Evolutionary conservation across 2,797 vertebrate species (phyloP).

Genomic region (Zenarchopterus dispar): DNA sequence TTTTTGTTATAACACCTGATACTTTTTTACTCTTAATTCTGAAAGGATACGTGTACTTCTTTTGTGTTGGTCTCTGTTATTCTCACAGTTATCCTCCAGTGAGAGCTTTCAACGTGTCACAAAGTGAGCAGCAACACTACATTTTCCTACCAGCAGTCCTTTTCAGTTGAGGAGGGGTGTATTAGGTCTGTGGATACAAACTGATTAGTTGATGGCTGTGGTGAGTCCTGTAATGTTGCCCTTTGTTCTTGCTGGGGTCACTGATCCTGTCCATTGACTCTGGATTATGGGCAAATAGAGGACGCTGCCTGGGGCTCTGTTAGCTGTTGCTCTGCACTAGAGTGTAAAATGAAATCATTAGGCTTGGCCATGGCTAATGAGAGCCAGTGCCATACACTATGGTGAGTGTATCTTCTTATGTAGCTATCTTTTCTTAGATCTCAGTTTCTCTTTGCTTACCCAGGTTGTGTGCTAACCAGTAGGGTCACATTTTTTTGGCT

Average conservation of each 20-base stretch:
- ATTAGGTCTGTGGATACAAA: slow-evolving; percentile 31
- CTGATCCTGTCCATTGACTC: slow-evolving; percentile 68
- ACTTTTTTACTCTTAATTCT: neutral
- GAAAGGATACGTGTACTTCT: neutral
- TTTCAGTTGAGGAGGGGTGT: neutral
- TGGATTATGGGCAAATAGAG: slow-evolving; percentile 58
- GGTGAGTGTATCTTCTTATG: neutral
- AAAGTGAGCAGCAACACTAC: too few species aligned
- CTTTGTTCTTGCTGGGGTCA: slow-evolving; percentile 59
- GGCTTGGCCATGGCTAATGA: slow-evolving; percentile 17
- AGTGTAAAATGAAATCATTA: slow-evolving; percentile 26
- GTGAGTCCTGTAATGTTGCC: slow-evolving; percentile 55
- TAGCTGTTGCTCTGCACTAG: slow-evolving; percentile 43
- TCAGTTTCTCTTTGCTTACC: neutral
- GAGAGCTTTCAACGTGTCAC: slow-evolving; percentile 3
- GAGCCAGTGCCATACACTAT: neutral
- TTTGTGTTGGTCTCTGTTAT: neutral
- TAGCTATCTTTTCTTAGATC: neutral
- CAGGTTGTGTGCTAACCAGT: neutral
- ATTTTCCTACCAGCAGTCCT: too few species aligned
- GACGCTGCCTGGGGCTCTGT: slow-evolving; percentile 58
- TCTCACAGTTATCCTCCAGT: neutral
- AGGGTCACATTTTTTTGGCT: neutral
- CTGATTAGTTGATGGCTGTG: slow-evolving; percentile 50
- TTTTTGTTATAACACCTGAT: neutral